These are phyloP conservation scores for Thrips palmi DNA, from an alignment of 1,140 invertebrate genomes.

Conservation along the genomic window DNA sequence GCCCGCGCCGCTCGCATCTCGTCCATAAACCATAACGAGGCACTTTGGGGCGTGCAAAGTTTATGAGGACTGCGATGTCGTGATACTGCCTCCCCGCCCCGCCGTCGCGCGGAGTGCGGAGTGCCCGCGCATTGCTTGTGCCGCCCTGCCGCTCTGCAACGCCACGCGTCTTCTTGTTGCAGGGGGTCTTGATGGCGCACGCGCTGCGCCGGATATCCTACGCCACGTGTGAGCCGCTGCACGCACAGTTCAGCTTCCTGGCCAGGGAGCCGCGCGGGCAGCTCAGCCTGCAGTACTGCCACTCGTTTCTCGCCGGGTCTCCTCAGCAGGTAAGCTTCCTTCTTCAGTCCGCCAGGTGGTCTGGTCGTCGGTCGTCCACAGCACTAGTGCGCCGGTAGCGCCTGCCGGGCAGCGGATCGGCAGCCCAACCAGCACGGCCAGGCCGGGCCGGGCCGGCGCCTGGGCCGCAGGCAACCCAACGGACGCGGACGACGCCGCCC, in stretches of 20 bases:
- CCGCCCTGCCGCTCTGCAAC: neutral
- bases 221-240: conserved; percentile 65
- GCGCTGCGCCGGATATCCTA: conserved; percentile 70
- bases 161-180: conserved; percentile 23
- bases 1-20: neutral
- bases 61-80: neutral
- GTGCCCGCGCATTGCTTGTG: conserved; percentile 5
- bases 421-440: no score
- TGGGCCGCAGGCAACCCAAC: no score
- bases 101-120: conserved; percentile 4
- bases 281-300: conserved; percentile 60
- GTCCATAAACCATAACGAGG: conserved; percentile 3
- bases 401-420: no score
- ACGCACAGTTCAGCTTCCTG: conserved; percentile 65
- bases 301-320: conserved; percentile 59
- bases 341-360: no score
- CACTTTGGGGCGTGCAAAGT: neutral
- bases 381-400: no score
- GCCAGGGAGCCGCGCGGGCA: conserved; percentile 59
- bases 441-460: no score
- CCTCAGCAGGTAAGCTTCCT: conserved; percentile 46
- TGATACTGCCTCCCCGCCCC: conserved; percentile 5
- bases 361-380: no score
- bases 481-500: no score
- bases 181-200: conserved; percentile 73